Percentiles rank a stretch among this genome's conserved stretches.
phyloP scores from a whole-genome alignment of 2,113 vertebrate species.

The Entomyzon cyanotis region DNA sequence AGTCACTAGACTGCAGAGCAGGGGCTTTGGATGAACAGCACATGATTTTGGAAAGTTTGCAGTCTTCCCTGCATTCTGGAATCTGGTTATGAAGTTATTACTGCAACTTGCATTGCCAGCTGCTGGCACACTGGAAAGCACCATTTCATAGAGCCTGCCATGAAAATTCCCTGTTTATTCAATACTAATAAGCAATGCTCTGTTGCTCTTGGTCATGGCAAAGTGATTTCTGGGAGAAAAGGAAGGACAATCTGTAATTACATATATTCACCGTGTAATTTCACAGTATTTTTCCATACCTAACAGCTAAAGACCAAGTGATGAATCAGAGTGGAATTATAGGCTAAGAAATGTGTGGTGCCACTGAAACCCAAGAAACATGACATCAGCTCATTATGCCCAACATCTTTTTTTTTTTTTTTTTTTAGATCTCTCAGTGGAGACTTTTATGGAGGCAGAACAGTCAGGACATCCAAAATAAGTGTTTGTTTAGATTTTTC shows the following conservation, averaged over 20 bases:
- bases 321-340: not conserved
- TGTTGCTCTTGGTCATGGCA: not conserved
- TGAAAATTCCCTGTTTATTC: not conserved
- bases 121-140: not conserved
- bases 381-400: not conserved
- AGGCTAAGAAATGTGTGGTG: not conserved
- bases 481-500: fast-evolving
- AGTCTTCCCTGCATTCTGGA: not conserved
- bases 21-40: not conserved
- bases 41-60: not conserved
- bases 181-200: not conserved
- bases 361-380: not conserved
- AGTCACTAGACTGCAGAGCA: not conserved
- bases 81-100: not conserved
- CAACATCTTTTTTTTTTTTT: too few species aligned
- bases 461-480: not conserved
- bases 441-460: not conserved
- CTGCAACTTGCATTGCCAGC: not conserved
- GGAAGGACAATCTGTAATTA: not conserved
- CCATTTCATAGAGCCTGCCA: not conserved
- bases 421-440: not conserved
- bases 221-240: not conserved
- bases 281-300: not conserved
- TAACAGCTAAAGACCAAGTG: not conserved
- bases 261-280: not conserved